A percentile compares a stretch with the other conserved stretches of the same genome.
phyloP scores from a whole-genome alignment of 2,888 invertebrate species.

The Cosmia trapezina region DNA sequence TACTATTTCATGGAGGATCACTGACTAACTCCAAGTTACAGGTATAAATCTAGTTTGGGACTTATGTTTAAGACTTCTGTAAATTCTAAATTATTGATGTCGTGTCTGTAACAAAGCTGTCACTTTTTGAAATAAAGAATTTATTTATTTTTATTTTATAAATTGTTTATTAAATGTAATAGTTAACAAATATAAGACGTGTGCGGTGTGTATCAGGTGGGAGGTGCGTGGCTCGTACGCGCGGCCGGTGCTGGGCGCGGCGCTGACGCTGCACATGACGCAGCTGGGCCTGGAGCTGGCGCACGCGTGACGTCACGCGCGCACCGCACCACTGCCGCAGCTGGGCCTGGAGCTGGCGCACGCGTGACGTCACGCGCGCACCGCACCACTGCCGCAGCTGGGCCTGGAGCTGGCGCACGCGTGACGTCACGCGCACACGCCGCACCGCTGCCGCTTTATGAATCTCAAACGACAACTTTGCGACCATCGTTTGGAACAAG shows the following conservation, averaged over 20 bases:
- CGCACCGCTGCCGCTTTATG: neutral
- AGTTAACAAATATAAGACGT: neutral
- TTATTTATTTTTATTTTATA: too few relatives aligned
- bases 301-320: constrained; percentile 57
- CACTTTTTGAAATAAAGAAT: too few relatives aligned
- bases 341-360: too few relatives aligned
- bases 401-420: constrained; percentile 66
- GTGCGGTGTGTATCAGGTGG: constrained; percentile 64
- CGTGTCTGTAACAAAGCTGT: too few relatives aligned
- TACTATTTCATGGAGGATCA: too few relatives aligned
- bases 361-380: too few relatives aligned
- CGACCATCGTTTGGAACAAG: neutral
- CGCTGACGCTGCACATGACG: constrained; percentile 75
- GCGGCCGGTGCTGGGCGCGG: constrained; percentile 74
- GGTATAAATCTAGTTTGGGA: too few relatives aligned
- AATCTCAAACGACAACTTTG: neutral
- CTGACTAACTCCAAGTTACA: too few relatives aligned
- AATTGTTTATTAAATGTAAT: neutral
- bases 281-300: constrained; percentile 68
- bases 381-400: constrained; percentile 56
- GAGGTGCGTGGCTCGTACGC: constrained; percentile 72
- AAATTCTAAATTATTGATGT: too few relatives aligned
- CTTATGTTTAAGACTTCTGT: too few relatives aligned
- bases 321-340: neutral
- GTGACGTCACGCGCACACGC: constrained; percentile 20